Evolutionary conservation across 2,113 vertebrate genomes (phyloP), one percentile per base, ranked within the genome.

Genomic region (Guaruba guarouba): DNA sequence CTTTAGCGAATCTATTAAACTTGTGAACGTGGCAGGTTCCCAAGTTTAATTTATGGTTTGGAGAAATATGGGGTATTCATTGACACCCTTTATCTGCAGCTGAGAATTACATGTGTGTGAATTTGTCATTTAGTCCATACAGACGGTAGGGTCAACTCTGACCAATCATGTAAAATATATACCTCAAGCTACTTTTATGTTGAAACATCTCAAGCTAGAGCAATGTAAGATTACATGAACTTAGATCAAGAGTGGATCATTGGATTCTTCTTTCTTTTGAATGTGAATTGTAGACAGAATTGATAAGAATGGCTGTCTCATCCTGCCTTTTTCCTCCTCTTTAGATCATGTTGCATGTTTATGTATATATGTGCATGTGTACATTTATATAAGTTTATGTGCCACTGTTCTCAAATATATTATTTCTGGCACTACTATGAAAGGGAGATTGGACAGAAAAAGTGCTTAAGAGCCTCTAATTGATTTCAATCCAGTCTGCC

Each of bases 51-150:
- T 97, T 98, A 97, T 90, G 74, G 66, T 92, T 95, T 96, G 92
- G 92, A 97, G 95, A 98, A 96, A 96, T 97, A 96, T 64, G 97
- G 90, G 90, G 64, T 95, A 93, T 97, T 96, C 92, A 96, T 96
- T 97, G 95, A 97, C 31, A 8, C 93, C 62, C 71, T 89, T 97
- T 96, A 97, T 95, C 88, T 97, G 63, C 91, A 89, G 31, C 94
- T 95, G 84, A 78, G 84, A 90, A 54, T 81, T 92, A 71, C 57
- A 2, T 55, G 54, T 75, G 61, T 29, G 29, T 86, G 59, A 92
- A 93, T 94, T 95, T 97, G 93, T 96, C 76, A 96, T 97, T 95
- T 95, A 83, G 27, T 95, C 94, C 76, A 69, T 88, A 76, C 3
- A 55, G 76, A 59, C 92, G 15, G 66, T 51, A 88, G 74, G 86